phyloP scores from a whole-genome alignment of 2,888 invertebrate species.

The Cryptocephalus primarius region DNA sequence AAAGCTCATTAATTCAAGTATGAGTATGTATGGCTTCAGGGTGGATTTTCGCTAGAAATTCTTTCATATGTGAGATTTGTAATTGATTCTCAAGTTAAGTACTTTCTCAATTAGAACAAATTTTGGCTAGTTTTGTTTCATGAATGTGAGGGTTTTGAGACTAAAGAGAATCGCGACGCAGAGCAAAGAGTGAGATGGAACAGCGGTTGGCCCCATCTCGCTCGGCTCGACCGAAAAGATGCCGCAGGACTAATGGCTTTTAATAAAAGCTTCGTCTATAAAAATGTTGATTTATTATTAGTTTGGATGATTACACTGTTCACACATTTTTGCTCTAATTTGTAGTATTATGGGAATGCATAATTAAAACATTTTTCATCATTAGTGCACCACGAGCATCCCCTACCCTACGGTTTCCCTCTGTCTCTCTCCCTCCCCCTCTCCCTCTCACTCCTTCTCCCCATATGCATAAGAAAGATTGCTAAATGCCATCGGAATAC shows the following conservation, averaged over 20 bases:
- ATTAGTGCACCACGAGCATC: slow-evolving; percentile 20
- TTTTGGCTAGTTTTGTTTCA: too few relatives aligned
- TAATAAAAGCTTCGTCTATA: slow-evolving; percentile 40
- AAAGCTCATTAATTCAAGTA: too few relatives aligned
- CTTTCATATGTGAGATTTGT: too few relatives aligned
- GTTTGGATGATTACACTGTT: slow-evolving; percentile 35
- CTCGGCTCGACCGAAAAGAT: slow-evolving; percentile 12
- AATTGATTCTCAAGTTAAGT: too few relatives aligned
- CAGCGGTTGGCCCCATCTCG: slow-evolving; percentile 12
- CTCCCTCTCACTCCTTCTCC: slow-evolving; percentile 1
- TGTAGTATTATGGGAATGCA: slow-evolving; percentile 32
- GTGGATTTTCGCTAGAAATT: too few relatives aligned
- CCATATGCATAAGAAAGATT: slow-evolving; percentile 14
- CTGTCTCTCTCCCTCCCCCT: too few relatives aligned
- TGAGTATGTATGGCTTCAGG: too few relatives aligned
- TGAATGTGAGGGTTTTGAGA: too few relatives aligned
- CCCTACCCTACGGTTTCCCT: not conserved
- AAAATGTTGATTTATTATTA: slow-evolving; percentile 40
- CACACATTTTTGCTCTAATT: slow-evolving; percentile 35
- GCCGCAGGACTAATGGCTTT: slow-evolving; percentile 37
- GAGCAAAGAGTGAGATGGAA: too few relatives aligned
- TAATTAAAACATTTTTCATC: slow-evolving; percentile 37
- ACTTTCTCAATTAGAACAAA: too few relatives aligned
- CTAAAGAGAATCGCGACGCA: too few relatives aligned
- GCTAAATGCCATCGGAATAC: slow-evolving; percentile 13